A percentile compares a stretch with the other conserved stretches of the same genome.
These are phyloP conservation scores for Choristoneura fumiferana DNA, from an alignment of 1,140 invertebrate genomes.

Conservation along the genomic window DNA sequence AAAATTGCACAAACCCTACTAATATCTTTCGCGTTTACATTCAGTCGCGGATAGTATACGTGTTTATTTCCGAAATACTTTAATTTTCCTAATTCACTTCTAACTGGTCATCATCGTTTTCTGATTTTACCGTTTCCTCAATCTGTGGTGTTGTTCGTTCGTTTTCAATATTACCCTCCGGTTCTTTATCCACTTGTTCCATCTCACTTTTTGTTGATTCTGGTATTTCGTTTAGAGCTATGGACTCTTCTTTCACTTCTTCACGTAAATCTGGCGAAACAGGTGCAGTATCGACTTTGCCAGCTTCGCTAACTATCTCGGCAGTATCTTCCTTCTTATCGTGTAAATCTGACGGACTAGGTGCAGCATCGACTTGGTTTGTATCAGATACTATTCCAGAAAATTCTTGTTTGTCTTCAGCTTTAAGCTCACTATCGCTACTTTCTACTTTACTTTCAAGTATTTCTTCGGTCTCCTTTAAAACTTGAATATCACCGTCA, in stretches of 20 bases:
- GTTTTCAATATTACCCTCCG: constrained; percentile 3
- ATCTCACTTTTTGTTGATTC: background rate
- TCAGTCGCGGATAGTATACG: constrained; percentile 12
- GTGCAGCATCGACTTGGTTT: background rate
- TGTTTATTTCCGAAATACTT: background rate
- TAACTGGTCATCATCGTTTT: background rate
- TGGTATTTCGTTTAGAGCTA: background rate
- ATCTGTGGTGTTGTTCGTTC: constrained; percentile 17
- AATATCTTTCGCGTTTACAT: constrained; percentile 12
- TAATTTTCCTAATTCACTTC: background rate
- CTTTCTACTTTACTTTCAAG: constrained; percentile 27
- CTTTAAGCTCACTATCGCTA: constrained; percentile 12
- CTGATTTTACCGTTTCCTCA: background rate
- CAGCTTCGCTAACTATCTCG: background rate
- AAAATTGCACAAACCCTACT: constrained; percentile 1
- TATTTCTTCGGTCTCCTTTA: constrained; percentile 54
- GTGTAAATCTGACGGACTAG: background rate
- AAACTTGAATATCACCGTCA: constrained; percentile 51
- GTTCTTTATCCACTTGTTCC: constrained; percentile 2
- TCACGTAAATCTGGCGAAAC: background rate
- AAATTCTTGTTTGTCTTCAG: constrained; percentile 3
- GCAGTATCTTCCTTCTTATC: constrained; percentile 21
- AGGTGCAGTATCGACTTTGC: too few species aligned
- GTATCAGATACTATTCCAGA: constrained; percentile 13
- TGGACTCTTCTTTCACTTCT: background rate